Percentiles rank a stretch among this genome's conserved stretches.
Conservation (phyloP, 2,113 vertebrate genomes). For the Zosterops lateralis region DNA sequence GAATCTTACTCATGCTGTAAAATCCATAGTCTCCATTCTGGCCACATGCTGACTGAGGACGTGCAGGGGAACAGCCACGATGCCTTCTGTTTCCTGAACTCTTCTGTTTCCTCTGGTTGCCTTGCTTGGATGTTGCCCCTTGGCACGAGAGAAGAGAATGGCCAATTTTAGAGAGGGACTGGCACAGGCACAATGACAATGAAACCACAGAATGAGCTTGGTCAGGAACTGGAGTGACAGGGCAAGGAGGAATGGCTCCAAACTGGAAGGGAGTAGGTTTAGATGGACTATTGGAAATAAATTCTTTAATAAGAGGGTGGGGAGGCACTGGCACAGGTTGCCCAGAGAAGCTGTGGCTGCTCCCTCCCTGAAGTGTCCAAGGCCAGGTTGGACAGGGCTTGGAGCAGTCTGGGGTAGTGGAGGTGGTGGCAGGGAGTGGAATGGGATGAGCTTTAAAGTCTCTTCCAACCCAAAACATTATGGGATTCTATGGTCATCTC, state of each 20-base stretch:
- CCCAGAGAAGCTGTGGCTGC: background rate
- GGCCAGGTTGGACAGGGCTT: background rate
- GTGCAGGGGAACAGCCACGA: slow-evolving; percentile 66
- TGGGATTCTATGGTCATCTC: background rate
- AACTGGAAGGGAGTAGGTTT: background rate
- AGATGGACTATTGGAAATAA: background rate
- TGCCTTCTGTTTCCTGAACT: slow-evolving; percentile 75
- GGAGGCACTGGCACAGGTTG: background rate
- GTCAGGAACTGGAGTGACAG: background rate
- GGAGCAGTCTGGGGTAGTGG: background rate
- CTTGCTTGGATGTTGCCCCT: slow-evolving; percentile 73
- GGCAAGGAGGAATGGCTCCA: background rate
- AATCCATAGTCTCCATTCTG: slow-evolving; percentile 72
- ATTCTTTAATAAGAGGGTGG: background rate
- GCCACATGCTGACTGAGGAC: slow-evolving; percentile 73
- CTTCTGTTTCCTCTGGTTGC: slow-evolving; percentile 73
- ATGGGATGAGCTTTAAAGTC: background rate
- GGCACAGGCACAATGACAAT: accelerated
- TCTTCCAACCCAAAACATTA: background rate
- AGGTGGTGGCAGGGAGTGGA: background rate
- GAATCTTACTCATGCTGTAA: slow-evolving; percentile 71
- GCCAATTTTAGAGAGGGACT: background rate
- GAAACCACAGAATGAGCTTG: background rate
- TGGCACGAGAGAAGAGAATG: background rate
- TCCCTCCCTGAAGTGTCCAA: background rate